Conservation (phyloP, 2,888 invertebrate species). For the Timema cristinae region DNA sequence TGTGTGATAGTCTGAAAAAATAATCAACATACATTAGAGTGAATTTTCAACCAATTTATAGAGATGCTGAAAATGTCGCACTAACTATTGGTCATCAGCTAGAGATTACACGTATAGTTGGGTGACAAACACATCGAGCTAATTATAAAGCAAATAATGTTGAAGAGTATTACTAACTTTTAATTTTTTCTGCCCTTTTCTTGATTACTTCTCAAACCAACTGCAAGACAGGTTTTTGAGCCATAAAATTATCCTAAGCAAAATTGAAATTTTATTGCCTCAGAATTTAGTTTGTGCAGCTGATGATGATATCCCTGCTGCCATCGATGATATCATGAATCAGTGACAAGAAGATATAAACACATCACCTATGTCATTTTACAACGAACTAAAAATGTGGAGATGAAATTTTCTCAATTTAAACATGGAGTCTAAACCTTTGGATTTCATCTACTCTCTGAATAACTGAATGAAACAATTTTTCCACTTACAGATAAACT, state of each 20-base stretch:
- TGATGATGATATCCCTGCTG: background rate
- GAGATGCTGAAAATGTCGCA: background rate
- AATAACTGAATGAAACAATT: too few species aligned
- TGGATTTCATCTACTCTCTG: too few species aligned
- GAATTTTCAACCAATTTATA: constrained; percentile 11
- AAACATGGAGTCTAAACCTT: too few species aligned
- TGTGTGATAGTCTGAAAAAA: constrained; percentile 10
- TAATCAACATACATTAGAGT: background rate
- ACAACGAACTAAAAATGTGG: too few species aligned
- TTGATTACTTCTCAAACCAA: constrained; percentile 2
- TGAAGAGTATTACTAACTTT: background rate
- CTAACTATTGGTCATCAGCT: constrained; percentile 5
- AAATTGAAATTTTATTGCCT: background rate
- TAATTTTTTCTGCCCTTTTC: constrained; percentile 12
- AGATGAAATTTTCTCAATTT: too few species aligned
- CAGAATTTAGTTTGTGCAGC: background rate
- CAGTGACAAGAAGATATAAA: background rate
- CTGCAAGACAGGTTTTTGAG: background rate
- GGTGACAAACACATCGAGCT: background rate
- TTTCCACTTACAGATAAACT: too few species aligned
- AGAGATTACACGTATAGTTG: background rate
- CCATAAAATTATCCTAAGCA: background rate
- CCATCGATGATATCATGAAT: background rate
- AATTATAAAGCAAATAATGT: background rate
- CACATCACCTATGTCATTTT: background rate